Evolutionary conservation across 2,113 vertebrate species (phyloP).

Genomic region (Oenanthe melanoleuca): DNA sequence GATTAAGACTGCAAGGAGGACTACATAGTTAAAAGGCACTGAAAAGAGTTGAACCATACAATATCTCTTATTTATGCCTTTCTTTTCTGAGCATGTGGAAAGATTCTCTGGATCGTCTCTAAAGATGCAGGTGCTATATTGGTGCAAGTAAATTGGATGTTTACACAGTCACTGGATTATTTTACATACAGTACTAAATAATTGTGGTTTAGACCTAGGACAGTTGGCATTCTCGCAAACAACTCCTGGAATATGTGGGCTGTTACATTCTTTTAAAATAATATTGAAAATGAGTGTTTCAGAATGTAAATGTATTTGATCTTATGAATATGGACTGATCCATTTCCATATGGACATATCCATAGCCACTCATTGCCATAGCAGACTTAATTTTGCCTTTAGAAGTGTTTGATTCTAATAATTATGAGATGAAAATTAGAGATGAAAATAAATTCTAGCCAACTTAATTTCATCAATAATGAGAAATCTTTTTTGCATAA

Average conservation of each 20-base stretch:
- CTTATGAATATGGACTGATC: neutral
- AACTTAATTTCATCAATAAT: neutral
- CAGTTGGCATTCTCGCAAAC: neutral
- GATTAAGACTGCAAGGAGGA: neutral
- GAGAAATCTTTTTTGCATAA: neutral
- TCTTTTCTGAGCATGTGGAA: neutral
- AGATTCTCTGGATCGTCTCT: neutral
- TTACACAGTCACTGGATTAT: neutral
- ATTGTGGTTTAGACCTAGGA: neutral
- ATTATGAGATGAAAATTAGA: no score
- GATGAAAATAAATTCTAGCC: neutral
- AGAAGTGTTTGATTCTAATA: neutral
- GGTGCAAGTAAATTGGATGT: neutral
- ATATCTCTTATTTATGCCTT: neutral
- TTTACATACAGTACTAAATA: neutral
- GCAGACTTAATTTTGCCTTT: neutral
- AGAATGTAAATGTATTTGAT: neutral
- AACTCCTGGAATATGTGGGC: neutral
- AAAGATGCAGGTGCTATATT: neutral
- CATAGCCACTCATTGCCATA: neutral
- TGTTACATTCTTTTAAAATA: neutral
- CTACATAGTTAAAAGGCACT: neutral
- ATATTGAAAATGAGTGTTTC: neutral
- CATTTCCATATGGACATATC: no score
- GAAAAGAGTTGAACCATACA: neutral